Evolutionary conservation across 2,888 invertebrate species (phyloP).

Genomic region (Kuschelorhynchus macadamiae): DNA sequence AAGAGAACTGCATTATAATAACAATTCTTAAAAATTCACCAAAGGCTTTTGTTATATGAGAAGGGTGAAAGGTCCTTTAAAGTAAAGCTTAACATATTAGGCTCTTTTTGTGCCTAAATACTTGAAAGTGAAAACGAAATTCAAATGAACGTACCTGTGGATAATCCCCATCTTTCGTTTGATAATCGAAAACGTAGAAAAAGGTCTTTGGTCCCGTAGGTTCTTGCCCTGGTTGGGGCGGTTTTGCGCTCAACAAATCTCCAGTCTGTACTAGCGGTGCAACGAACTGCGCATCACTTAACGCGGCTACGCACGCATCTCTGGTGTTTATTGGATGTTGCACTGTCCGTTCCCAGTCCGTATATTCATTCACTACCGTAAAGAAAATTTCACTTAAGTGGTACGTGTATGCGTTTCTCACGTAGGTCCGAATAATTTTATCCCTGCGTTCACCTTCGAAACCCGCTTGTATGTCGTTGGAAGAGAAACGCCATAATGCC

Average conservation of each 20-base stretch:
- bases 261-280: slow-evolving; percentile 91
- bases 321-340: slow-evolving; percentile 90
- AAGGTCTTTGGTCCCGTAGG: slow-evolving; percentile 83
- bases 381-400: slow-evolving; percentile 97
- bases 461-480: slow-evolving; percentile 85
- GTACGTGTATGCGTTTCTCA: slow-evolving; percentile 94
- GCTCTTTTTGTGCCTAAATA: too few relatives aligned
- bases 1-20: too few relatives aligned
- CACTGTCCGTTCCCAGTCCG: slow-evolving; percentile 95
- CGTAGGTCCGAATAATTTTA: slow-evolving; percentile 90
- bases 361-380: slow-evolving; percentile 97
- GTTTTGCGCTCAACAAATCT: slow-evolving; percentile 81
- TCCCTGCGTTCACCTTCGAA: slow-evolving; percentile 91
- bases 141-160: slow-evolving; percentile 84
- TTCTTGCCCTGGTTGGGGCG: slow-evolving; percentile 72
- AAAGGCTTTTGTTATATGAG: too few relatives aligned
- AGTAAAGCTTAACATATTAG: too few relatives aligned
- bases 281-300: slow-evolving; percentile 95
- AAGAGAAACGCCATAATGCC: slow-evolving; percentile 92
- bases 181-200: slow-evolving; percentile 94
- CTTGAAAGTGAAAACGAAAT: too few relatives aligned
- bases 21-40: too few relatives aligned
- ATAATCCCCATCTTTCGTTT: slow-evolving; percentile 90
- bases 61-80: too few relatives aligned
- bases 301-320: slow-evolving; percentile 90